Base-by-base conservation (phyloP, 37 sponge, comb jelly and placozoan species). In the Geodia barretti region DNA sequence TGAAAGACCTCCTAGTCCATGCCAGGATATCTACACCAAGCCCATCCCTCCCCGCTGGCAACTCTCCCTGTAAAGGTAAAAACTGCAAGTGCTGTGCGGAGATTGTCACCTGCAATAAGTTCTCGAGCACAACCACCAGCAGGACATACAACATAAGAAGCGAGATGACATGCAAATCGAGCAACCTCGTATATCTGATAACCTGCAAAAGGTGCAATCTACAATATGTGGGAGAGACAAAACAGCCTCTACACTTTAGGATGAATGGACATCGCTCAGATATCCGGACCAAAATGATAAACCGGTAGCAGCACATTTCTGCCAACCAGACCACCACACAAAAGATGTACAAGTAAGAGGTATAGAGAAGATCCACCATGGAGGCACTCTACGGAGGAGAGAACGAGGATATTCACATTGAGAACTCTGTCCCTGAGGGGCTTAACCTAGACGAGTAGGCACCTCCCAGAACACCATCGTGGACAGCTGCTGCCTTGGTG, bases 221-320 rank as follows among this genome's bases (percentile, higher is more conserved):
- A 39, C 74, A 73, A 54, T 73, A 73, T 36, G 43, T 73, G 19
- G 74, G 74, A 39, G 74, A 73, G 28, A 73, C 58, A 9, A 42
- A 73, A 4, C 30, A 68, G 1, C 4, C 68, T 28, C 68, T 68
- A 1, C 68, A 68, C 34, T 5, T 68, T 2, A 28, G 68, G 33
- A 68, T 68, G 68, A 68, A 68, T 33, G 68, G 68, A 68, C 68
- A 68, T 28, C 68, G 34, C 33, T 68, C 68, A 3, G 68, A 68
- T 33, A 29, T 28, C 68, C 31, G 68, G 31, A 68, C 68, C 1
- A 68, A 68, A 34, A 68, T 32, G 68, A 68, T 2, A 68, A 68
- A 68, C 68, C 68, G 31, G 68, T 68, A 8, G 68, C 68, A 68
- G 68, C 68, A 25, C 68, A 47, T 47, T 68, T 68, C 33, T 68